A percentile compares a stretch with the other conserved stretches of the same genome.
phyloP scores from a whole-genome alignment of 2,797 vertebrate species.

The Molossus molossus region DNA sequence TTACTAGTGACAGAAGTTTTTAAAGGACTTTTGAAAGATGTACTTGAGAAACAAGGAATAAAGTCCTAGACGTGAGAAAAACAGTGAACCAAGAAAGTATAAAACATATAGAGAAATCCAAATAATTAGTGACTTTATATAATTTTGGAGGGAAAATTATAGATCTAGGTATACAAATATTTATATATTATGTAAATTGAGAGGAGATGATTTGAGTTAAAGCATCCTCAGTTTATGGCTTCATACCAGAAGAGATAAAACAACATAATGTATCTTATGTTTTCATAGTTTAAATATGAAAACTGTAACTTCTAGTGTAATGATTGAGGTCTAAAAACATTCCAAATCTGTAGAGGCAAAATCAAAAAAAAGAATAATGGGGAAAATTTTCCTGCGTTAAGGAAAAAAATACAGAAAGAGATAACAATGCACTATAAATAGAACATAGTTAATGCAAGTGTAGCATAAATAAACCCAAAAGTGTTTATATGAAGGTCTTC shows the following conservation, averaged over 20 bases:
- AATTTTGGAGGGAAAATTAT: not conserved
- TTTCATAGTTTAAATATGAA: not conserved
- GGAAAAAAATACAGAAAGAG: not conserved
- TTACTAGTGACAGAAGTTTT: not conserved
- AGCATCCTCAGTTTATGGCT: not conserved
- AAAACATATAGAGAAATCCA: not conserved
- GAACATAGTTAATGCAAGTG: not conserved
- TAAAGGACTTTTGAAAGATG: not conserved
- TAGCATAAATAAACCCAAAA: not conserved
- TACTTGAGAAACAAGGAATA: slow-evolving; percentile 1
- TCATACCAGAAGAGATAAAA: not conserved
- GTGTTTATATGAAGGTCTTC: not conserved
- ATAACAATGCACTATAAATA: not conserved
- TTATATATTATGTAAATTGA: not conserved
- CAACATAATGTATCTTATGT: not conserved
- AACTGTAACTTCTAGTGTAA: not conserved
- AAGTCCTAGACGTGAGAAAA: not conserved
- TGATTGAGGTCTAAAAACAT: not conserved
- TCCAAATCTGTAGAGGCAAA: not conserved
- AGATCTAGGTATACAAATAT: not conserved
- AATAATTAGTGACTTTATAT: not conserved
- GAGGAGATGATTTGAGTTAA: not conserved
- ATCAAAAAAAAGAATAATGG: not conserved
- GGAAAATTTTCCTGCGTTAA: not conserved
- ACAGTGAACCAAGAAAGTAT: not conserved